A percentile compares a stretch with the other conserved stretches of the same genome.
These are phyloP conservation scores for Chrysomallon squamiferum DNA, from an alignment of 1,140 invertebrate species.

Conservation along the genomic window DNA sequence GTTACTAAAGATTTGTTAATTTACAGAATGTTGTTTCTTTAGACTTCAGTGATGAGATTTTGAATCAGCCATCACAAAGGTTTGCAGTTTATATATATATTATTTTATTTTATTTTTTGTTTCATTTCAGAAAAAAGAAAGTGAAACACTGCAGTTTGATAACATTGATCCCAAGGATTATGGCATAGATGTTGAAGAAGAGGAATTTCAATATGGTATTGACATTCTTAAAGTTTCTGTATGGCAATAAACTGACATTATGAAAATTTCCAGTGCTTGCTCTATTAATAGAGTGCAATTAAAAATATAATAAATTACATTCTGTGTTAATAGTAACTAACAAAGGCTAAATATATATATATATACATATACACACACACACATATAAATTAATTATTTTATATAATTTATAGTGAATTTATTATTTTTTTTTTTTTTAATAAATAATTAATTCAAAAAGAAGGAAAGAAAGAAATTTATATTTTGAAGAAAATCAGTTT, in stretches of 20 bases:
- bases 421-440: too few relatives aligned
- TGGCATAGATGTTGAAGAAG: conserved; percentile 36
- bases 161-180: conserved; percentile 35
- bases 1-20: too few relatives aligned
- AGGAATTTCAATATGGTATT: conserved; percentile 31
- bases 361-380: not conserved
- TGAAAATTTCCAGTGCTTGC: not conserved
- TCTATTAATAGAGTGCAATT: not conserved
- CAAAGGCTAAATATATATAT: not conserved
- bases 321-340: not conserved
- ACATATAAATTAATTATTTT: not conserved
- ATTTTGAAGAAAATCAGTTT: too few relatives aligned
- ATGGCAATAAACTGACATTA: not conserved
- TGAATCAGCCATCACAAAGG: too few relatives aligned
- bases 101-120: conserved; percentile 4
- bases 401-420: too few relatives aligned
- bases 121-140: conserved; percentile 20
- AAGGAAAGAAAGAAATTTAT: too few relatives aligned
- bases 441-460: too few relatives aligned
- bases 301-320: not conserved
- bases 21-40: too few relatives aligned
- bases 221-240: not conserved
- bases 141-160: conserved; percentile 23
- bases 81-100: too few relatives aligned
- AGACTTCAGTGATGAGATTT: too few relatives aligned